Conservation (phyloP, 1,140 invertebrate species). For the Diachasma alloeum region DNA sequence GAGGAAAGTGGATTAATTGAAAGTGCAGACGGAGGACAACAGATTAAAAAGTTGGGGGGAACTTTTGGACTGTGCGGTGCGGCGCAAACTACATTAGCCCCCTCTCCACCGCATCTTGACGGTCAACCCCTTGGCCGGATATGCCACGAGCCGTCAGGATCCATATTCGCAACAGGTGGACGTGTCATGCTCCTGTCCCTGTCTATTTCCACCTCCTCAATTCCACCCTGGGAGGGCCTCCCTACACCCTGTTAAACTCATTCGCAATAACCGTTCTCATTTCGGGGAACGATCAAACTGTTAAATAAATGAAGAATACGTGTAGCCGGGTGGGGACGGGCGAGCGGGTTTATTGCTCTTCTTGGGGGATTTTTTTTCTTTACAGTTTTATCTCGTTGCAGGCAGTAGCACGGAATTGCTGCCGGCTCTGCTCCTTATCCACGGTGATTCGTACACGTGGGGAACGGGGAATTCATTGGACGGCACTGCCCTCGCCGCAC, state of each 20-base stretch:
- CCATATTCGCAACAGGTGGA: constrained; percentile 56
- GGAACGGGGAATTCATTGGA: constrained; percentile 95
- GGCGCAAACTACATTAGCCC: background rate
- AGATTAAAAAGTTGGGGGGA: background rate
- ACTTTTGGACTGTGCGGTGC: background rate
- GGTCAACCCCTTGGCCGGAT: constrained; percentile 32
- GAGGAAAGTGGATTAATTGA: too few species aligned
- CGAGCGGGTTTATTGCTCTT: too few species aligned
- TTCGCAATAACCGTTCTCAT: background rate
- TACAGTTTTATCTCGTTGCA: constrained; percentile 39
- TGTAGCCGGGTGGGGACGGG: background rate
- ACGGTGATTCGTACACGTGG: constrained; percentile 95
- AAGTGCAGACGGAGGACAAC: background rate
- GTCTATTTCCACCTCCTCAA: constrained; percentile 17
- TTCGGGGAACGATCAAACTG: background rate
- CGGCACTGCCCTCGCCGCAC: constrained; percentile 88
- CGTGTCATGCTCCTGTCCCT: constrained; percentile 43
- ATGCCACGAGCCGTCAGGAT: constrained; percentile 31
- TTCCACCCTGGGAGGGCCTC: background rate
- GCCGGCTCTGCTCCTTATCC: constrained; percentile 87
- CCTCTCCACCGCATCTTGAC: background rate
- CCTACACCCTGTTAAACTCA: background rate
- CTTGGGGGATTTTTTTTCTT: background rate
- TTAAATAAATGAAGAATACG: constrained; percentile 9
- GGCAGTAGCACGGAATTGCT: constrained; percentile 62